These are phyloP conservation scores for Laupala kohalensis DNA, from an alignment of 1,140 invertebrate genomes.

Conservation along the genomic window DNA sequence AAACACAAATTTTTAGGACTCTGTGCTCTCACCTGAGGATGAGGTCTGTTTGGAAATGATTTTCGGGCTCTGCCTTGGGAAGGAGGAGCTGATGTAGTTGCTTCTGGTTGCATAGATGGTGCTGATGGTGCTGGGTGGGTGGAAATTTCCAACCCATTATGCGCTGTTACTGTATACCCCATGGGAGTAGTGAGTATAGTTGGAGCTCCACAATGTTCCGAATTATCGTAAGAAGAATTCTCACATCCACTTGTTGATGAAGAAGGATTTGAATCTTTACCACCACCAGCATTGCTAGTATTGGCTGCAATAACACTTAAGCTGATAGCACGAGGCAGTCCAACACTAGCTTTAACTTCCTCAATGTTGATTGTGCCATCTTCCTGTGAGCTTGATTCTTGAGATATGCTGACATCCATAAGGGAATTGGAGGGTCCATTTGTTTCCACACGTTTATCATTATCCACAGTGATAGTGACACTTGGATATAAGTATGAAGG, in stretches of 20 bases:
- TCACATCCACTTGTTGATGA: background rate
- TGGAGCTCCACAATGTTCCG: background rate
- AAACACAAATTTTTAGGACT: too few relatives aligned
- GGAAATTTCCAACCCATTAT: background rate
- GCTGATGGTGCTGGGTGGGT: background rate
- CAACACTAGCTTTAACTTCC: constrained; percentile 13
- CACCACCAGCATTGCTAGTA: background rate
- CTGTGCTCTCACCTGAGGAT: background rate
- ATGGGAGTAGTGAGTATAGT: background rate
- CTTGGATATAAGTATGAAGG: constrained; percentile 17
- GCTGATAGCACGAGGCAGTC: constrained; percentile 15
- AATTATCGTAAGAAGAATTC: background rate
- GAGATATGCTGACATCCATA: background rate
- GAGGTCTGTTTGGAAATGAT: constrained; percentile 13
- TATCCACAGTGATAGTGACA: constrained; percentile 17
- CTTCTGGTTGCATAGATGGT: background rate
- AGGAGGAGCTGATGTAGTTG: background rate
- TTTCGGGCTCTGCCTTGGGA: constrained; percentile 15
- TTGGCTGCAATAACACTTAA: constrained; percentile 13
- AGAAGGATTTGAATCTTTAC: background rate
- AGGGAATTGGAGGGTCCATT: background rate
- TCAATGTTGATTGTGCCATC: constrained; percentile 2
- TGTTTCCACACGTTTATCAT: background rate
- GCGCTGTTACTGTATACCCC: background rate
- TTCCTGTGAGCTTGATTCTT: background rate